A percentile compares a stretch with the other conserved stretches of the same genome.
These are phyloP conservation scores for Aphidius colemani DNA, from an alignment of 2,888 invertebrate genomes.

Conservation along the genomic window DNA sequence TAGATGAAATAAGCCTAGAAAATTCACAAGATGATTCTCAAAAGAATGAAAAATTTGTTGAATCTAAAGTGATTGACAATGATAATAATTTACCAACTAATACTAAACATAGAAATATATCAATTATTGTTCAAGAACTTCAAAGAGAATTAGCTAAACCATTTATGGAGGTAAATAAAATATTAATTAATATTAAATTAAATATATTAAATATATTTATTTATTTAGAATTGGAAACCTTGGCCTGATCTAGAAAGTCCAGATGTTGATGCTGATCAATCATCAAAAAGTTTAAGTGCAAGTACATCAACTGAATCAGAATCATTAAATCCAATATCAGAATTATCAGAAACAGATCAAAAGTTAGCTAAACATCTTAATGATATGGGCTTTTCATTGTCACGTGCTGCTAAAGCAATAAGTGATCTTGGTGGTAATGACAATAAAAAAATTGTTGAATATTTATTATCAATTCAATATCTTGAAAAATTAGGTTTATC, in stretches of 20 bases:
- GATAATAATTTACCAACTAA: constrained; percentile 38
- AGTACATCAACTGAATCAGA: constrained; percentile 28
- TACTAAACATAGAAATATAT: constrained; percentile 64
- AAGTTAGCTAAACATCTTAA: constrained; percentile 75
- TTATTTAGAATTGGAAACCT: constrained; percentile 53
- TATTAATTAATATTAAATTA: neutral
- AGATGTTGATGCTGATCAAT: constrained; percentile 35
- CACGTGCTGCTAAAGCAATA: constrained; percentile 77
- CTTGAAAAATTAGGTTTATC: constrained; percentile 61
- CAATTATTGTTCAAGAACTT: constrained; percentile 76
- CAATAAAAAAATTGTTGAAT: constrained; percentile 89
- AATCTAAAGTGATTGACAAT: constrained; percentile 34
- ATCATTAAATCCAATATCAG: constrained; percentile 38
- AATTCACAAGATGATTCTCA: constrained; percentile 31
- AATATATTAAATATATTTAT: too few species aligned
- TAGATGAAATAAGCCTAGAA: constrained; percentile 46
- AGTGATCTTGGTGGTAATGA: constrained; percentile 77
- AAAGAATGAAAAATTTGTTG: constrained; percentile 35
- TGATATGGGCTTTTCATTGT: constrained; percentile 86
- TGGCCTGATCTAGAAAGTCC: constrained; percentile 55
- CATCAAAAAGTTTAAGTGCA: constrained; percentile 22
- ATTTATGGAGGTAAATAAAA: constrained; percentile 46
- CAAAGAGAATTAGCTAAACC: constrained; percentile 67
- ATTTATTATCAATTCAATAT: constrained; percentile 70
- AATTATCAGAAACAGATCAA: constrained; percentile 60